Base-by-base conservation (phyloP, 2,888 invertebrate genomes). In the Perizoma flavofasciatum region DNA sequence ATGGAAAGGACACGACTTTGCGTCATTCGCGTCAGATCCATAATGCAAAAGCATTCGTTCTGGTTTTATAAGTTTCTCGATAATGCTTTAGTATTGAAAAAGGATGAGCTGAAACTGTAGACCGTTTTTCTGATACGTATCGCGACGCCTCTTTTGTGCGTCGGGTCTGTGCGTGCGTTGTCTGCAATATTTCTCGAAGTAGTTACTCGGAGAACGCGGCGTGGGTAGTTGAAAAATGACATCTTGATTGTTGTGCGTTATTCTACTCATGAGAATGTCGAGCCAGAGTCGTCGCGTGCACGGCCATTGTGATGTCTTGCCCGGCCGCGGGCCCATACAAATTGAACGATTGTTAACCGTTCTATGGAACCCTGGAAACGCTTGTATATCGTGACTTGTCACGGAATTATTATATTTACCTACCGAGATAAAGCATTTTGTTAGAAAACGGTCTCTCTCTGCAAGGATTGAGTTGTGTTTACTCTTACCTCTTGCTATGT, bases 141-240 rank as follows among this genome's bases (percentile, higher is more conserved):
- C 89, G 86, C 83, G 83, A 87, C 82, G 85, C 88, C 82, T 86
- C 86, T 84, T 89, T 89, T 89, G 86, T 88, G 78, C 77, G 73
- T 78, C 35, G 41, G 77, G 76, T 75, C 77, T 81, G 86, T 88
- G 89, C 87, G 87, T 86, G 82, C 75, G 79, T 81, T 88, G 89
- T 89, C 84, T 85, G 84, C 88, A 83, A 90, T 92, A 92, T 86
- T 89, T 91, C 88, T 89, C 82, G 80, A 78, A 79, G 76, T 77
- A 22, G 22, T 2, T 22, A 74, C 73, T 70, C 77, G 75, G 81
- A 80, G 84, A 83, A 78, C 80, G 79, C 82, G 69, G 89, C 88
- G 92, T 92, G 91, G 92, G 91, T 89, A 89, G 92, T 89, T 92
- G 91, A 92, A 91, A 92, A 91, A 92, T 92, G 90, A 92, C 91